Conservation (phyloP, 1,140 invertebrate genomes). For the Agrypnia vestita region DNA sequence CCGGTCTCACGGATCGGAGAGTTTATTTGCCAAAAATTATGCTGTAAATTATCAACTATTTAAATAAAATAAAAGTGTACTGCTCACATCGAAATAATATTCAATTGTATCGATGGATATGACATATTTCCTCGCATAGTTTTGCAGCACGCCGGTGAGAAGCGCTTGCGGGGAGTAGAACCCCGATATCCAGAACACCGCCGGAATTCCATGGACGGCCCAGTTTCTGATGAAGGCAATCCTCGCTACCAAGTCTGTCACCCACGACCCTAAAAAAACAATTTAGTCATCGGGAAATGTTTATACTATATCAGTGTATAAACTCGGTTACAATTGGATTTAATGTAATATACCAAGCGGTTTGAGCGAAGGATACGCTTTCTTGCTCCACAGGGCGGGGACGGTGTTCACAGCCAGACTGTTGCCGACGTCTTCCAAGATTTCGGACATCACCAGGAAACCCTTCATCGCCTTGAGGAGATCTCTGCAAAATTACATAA, state of each 20-base stretch:
- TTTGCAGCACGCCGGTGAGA: constrained; percentile 87
- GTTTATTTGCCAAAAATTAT: too few relatives aligned
- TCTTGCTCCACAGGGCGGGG: constrained; percentile 80
- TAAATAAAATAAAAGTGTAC: too few relatives aligned
- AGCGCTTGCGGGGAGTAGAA: constrained; percentile 92
- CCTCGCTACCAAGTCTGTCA: constrained; percentile 74
- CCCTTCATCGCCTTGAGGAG: constrained; percentile 84
- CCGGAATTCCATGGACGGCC: constrained; percentile 80
- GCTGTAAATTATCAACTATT: too few relatives aligned
- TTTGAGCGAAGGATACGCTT: constrained; percentile 88
- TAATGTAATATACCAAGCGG: constrained; percentile 81
- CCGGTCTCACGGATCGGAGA: too few relatives aligned
- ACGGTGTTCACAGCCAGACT: constrained; percentile 80
- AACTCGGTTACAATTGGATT: too few relatives aligned
- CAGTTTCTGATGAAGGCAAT: constrained; percentile 80
- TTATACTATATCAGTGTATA: too few relatives aligned
- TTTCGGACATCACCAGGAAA: constrained; percentile 84
- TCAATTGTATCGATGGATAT: constrained; percentile 85
- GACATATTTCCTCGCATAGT: constrained; percentile 84
- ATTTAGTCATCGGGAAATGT: too few relatives aligned
- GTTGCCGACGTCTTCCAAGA: constrained; percentile 79
- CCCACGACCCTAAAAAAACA: constrained; percentile 76
- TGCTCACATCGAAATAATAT: constrained; percentile 80
- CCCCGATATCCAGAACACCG: constrained; percentile 88
- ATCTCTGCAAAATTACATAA: constrained; percentile 65